Evolutionary conservation across 2,888 invertebrate species (phyloP), one percentile per base, ranked within the genome.

Genomic region (Lasioglossum morio): DNA sequence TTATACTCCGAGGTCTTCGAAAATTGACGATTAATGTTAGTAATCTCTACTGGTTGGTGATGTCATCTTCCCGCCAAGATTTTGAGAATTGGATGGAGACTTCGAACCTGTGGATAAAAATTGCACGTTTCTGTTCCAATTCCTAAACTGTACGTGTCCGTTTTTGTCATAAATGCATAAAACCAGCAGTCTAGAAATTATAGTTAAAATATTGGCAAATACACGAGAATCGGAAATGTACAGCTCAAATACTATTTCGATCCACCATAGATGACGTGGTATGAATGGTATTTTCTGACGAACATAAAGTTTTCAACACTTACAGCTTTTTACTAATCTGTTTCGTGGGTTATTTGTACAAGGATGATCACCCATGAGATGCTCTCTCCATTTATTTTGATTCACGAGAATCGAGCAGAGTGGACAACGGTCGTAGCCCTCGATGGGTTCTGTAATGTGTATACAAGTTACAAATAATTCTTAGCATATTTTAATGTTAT

Each of bases 311-410:
- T 70, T 23, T 37, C n/a, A 81, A 92, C 40, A 40, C 94, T 92
- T 90, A 94, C 94, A 94, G 78, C 90, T 90, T 92, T 94, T 94
- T 48, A 82, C 92, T 75, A 91, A 79, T 91, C 94, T 95, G 82
- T 91, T 94, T 79, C 95, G 92, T 43, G 94, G 94, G 90, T 95
- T 95, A 80, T 94, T 95, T 40, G 93, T 89, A 84, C 95, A 95
- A n/a, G 95, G 94, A 88, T 95, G 95, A 88, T 97, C 96, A 2
- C 96, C 96, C 97, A 97, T 97, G 48, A 98, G 96, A 94, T 98
- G 98, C 75, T 97, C 96, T 94, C 97, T 97, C 98, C 98, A 99
- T 30, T 97, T 98, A 77, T 97, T 96, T 93, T 98, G 98, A 27
- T 97, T 96, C 2, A 99, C 96, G 94, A 98, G 97, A 86, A 96